Conservation (phyloP, 2,797 vertebrate genomes). For the Moxostoma hubbsi region DNA sequence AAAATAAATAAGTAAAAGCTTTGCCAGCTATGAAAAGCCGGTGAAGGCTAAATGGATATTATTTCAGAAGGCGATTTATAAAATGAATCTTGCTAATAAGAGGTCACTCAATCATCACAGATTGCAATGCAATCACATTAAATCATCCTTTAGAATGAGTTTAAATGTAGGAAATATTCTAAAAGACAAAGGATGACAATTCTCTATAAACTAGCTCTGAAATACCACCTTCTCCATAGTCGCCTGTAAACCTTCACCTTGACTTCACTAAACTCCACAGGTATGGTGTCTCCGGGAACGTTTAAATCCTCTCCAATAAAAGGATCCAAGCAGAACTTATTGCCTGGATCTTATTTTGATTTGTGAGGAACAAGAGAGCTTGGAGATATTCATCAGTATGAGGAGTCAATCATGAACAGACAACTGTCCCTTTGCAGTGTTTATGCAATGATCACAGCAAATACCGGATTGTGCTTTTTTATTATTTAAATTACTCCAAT, state of each 20-base stretch:
- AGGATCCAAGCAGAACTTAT: constrained; percentile 16
- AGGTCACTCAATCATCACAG: neutral
- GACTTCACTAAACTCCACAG: constrained; percentile 12
- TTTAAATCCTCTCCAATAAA: constrained; percentile 34
- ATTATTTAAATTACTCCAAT: too few species aligned
- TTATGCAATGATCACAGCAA: constrained; percentile 15
- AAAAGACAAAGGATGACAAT: neutral
- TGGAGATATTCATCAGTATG: constrained; percentile 20
- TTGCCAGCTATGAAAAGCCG: neutral
- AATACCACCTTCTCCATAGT: neutral
- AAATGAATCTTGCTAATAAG: neutral
- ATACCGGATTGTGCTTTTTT: neutral
- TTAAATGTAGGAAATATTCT: neutral
- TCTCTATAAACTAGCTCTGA: neutral
- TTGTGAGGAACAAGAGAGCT: neutral
- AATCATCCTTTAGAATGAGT: neutral
- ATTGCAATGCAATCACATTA: neutral
- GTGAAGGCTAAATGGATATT: constrained; percentile 6
- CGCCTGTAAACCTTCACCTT: neutral
- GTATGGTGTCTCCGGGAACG: neutral
- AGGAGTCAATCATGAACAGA: constrained; percentile 18
- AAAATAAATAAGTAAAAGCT: too few species aligned
- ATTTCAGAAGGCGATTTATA: neutral
- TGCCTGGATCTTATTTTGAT: constrained; percentile 21
- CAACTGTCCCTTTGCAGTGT: neutral